Percentiles rank a stretch among this genome's conserved stretches.
Evolutionary conservation across 2,113 vertebrate species (phyloP).

Genomic region (Alexandromys fortis): DNA sequence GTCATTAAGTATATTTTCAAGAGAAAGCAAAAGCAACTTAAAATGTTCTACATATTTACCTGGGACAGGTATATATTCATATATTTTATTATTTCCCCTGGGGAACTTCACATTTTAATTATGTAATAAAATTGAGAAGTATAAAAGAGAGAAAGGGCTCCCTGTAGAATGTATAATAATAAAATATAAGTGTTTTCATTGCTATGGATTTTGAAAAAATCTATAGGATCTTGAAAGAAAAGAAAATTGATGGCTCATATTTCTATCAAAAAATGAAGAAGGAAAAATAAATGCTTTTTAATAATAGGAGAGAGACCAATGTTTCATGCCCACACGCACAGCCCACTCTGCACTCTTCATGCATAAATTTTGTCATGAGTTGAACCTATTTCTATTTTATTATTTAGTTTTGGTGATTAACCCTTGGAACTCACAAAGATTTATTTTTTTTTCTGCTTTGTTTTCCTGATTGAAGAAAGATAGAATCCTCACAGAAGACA

Average conservation of each 20-base stretch:
- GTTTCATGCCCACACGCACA: background rate
- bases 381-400: background rate
- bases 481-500: background rate
- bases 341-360: too few relatives aligned
- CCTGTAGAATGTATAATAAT: slow-evolving; percentile 70
- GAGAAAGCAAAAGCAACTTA: slow-evolving; percentile 29
- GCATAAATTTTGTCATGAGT: background rate
- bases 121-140: slow-evolving; percentile 67
- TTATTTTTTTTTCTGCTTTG: background rate
- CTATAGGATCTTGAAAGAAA: slow-evolving; percentile 68
- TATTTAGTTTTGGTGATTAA: background rate
- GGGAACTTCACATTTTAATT: slow-evolving; percentile 70
- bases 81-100: slow-evolving; percentile 63
- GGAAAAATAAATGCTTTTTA: slow-evolving; percentile 65
- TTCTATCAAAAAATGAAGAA: slow-evolving; percentile 67
- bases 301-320: slow-evolving; percentile 48
- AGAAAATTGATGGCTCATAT: slow-evolving; percentile 65
- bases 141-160: slow-evolving; percentile 54
- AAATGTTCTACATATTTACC: slow-evolving; percentile 64
- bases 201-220: slow-evolving; percentile 70
- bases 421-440: background rate
- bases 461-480: background rate
- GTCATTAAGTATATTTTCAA: slow-evolving; percentile 59
- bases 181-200: slow-evolving; percentile 76
- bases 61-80: slow-evolving; percentile 43